These are phyloP conservation scores for Bubalus kerabau DNA, from an alignment of 2,113 vertebrate genomes.

Conservation along the genomic window DNA sequence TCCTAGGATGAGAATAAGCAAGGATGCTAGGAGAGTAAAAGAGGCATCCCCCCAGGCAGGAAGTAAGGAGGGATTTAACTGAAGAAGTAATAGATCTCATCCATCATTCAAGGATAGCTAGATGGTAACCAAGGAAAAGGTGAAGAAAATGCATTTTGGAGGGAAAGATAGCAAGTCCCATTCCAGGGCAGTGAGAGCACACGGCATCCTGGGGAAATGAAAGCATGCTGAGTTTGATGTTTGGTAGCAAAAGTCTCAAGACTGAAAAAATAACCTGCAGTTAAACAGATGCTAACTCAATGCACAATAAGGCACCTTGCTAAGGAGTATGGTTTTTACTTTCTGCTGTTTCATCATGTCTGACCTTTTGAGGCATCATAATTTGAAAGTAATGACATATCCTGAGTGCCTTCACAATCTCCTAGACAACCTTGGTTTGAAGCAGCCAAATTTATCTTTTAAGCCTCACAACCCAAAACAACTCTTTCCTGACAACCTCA, in stretches of 20 bases:
- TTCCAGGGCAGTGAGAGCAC: rapidly evolving
- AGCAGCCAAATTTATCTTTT: neutral
- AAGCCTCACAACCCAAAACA: neutral
- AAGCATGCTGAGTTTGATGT: neutral
- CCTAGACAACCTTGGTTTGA: neutral
- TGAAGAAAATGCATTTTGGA: neutral
- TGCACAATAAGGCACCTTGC: neutral
- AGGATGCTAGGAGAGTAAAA: neutral
- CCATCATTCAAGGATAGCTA: neutral
- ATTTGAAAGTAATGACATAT: neutral
- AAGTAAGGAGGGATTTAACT: neutral
- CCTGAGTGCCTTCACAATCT: neutral
- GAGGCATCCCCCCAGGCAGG: neutral
- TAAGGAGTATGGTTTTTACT: neutral
- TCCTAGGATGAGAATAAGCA: neutral
- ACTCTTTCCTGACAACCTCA: neutral
- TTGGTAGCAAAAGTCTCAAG: neutral
- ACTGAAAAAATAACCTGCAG: neutral
- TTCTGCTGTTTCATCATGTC: neutral
- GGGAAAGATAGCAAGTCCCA: neutral
- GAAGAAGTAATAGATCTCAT: neutral
- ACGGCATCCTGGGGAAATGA: neutral
- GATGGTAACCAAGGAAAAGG: neutral
- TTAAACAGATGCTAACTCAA: neutral
- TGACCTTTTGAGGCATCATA: neutral